These are phyloP conservation scores for Drosophila orena DNA, from an alignment of 1,140 invertebrate species.

Conservation along the genomic window DNA sequence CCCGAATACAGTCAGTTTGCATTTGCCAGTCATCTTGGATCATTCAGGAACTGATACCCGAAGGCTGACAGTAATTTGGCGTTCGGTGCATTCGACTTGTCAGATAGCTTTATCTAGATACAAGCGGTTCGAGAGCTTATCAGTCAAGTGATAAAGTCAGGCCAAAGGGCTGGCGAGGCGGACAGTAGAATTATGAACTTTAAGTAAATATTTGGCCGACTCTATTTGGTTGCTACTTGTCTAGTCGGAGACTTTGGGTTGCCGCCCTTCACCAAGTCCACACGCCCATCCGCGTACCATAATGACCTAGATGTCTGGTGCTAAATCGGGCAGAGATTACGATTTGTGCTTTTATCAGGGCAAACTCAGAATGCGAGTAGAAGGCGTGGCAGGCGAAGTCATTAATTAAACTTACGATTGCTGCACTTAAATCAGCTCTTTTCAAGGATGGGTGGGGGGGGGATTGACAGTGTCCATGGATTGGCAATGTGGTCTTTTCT, in stretches of 20 bases:
- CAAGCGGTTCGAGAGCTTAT: conserved; percentile 33
- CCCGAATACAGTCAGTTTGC: conserved; percentile 26
- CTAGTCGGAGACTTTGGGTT: conserved; percentile 14
- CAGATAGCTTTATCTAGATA: conserved; percentile 40
- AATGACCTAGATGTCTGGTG: conserved; percentile 58
- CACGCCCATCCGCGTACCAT: not conserved
- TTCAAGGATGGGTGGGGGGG: not conserved
- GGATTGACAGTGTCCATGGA: conserved; percentile 30
- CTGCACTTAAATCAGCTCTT: conserved; percentile 27
- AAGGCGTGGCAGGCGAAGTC: conserved; percentile 19
- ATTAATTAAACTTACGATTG: conserved; percentile 58
- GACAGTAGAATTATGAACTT: conserved; percentile 17
- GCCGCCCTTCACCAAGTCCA: conserved; percentile 53
- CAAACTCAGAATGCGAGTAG: conserved; percentile 10
- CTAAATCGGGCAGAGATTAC: conserved; percentile 28
- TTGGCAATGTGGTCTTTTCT: conserved; percentile 40
- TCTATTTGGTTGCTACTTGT: conserved; percentile 45
- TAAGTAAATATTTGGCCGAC: conserved; percentile 32
- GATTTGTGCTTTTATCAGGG: conserved; percentile 10
- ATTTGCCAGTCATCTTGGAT: conserved; percentile 35
- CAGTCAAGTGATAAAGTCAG: conserved; percentile 30
- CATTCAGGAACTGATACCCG: conserved; percentile 32
- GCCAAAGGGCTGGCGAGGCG: conserved; percentile 14
- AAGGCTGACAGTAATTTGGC: conserved; percentile 25
- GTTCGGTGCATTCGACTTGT: conserved; percentile 32